Evolutionary conservation across 2,113 vertebrate genomes (phyloP), one percentile per base, ranked within the genome.

Genomic region (Tinamus guttatus): DNA sequence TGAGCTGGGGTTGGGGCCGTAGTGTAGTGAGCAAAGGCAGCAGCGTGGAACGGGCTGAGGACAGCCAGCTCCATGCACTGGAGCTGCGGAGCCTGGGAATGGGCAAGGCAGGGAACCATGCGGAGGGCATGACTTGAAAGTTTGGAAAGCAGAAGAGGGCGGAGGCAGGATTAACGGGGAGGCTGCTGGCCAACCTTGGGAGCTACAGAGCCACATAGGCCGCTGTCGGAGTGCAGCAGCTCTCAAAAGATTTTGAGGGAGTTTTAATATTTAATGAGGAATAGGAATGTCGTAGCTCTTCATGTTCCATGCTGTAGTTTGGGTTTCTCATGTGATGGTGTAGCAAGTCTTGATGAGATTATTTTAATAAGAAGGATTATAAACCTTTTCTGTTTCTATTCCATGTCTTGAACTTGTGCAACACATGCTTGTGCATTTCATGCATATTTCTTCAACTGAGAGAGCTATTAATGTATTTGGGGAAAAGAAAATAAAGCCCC

Each of bases 51-150:
- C 38, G 10, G 52, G 19, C 49, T 54, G 32, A 40, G 51, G 60
- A 40, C n/a, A n/a, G 70, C 27, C 25, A 24, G 73, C 36, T 9
- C 1, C 2, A 17, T 6, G 0, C 9, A 4, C 19, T 2, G 4
- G 30, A 24, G 63, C 43, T 11, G 19, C 1, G 2, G 25, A 4
- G 1, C 6, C 40, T 41, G n/a, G 0, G 28, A 56, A 10, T 22
- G 47, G 47, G 47, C 47, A 22, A 49, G 21, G 20, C 47, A 49
- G 52, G 60, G 28, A 87, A 34, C 18, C 2, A 0, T 32, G 21
- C 27, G 27, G 27, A 22, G 36, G 51, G 41, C 27, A 45, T 24
- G 34, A 38, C 14, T 62, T 38, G 2, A 18, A 15, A 27, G 60
- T 16, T 25, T 24, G 22, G 60, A 63, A 27, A 63, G 34, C 34